A percentile compares a stretch with the other conserved stretches of the same genome.
These are phyloP conservation scores for Okamejei kenojei DNA, from an alignment of 2,797 vertebrate genomes.

Conservation along the genomic window DNA sequence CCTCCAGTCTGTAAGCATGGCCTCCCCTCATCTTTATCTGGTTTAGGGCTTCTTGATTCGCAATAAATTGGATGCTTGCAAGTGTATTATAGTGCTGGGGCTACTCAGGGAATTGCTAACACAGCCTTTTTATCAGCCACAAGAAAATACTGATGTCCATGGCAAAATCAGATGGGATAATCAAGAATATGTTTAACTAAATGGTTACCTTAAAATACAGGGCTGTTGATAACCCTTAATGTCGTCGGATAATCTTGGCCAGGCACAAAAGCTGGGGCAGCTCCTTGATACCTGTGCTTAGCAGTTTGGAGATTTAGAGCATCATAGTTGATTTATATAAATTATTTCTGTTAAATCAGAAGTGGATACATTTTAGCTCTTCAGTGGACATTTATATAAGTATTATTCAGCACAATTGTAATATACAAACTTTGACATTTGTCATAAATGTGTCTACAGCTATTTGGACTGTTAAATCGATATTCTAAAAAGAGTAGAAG, in stretches of 20 bases:
- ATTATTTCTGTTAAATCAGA: neutral
- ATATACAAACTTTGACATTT: conserved; percentile 62
- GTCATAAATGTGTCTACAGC: conserved; percentile 60
- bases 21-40: no score
- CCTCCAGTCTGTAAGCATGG: no score
- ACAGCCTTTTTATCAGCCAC: no score
- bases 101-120: no score
- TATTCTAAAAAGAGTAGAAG: conserved; percentile 61
- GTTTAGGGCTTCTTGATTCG: no score
- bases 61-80: no score
- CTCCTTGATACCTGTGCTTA: neutral
- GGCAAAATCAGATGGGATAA: no score
- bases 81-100: no score
- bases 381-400: conserved; percentile 65
- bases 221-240: neutral
- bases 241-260: neutral
- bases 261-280: neutral
- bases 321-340: neutral
- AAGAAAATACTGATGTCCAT: no score
- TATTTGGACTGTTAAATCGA: conserved; percentile 63
- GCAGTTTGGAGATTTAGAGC: neutral
- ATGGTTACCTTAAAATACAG: no score
- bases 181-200: no score
- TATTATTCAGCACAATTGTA: conserved; percentile 65
- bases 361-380: conserved; percentile 51